Evolutionary conservation across 2,113 vertebrate genomes (phyloP).

Genomic region (Limanda limanda): DNA sequence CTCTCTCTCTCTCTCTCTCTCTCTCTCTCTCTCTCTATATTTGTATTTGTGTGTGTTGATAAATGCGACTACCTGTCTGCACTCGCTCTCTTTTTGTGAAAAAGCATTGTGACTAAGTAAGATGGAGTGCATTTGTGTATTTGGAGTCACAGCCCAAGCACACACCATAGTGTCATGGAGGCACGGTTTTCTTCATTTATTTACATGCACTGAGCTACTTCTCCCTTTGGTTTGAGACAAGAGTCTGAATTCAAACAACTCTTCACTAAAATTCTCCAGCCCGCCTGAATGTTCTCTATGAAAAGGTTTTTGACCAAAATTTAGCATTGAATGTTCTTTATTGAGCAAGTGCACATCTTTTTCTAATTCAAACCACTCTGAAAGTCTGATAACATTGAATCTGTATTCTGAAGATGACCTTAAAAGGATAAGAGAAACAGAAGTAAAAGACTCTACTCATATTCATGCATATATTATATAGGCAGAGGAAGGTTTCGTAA

Average conservation of each 20-base stretch:
- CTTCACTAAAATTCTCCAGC: neutral
- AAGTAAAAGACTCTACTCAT: neutral
- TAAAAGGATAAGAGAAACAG: neutral
- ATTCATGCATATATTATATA: neutral
- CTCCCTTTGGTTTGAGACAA: neutral
- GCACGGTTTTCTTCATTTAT: conserved; percentile 35
- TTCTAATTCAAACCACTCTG: neutral
- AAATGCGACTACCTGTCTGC: conserved; percentile 22
- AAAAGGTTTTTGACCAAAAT: neutral
- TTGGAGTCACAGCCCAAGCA: conserved; percentile 33
- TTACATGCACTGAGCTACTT: conserved; percentile 21
- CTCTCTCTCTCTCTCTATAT: conserved; percentile 3
- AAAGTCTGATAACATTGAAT: conserved; percentile 22
- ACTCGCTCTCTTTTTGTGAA: conserved; percentile 14
- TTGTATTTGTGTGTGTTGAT: conserved; percentile 7
- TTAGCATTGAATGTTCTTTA: no score
- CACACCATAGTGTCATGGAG: neutral
- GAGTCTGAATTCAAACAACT: conserved; percentile 1
- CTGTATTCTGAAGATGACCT: conserved; percentile 25
- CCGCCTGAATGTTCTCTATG: neutral
- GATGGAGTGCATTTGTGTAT: conserved; percentile 42
- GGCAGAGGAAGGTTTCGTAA: neutral
- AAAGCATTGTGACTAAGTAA: conserved; percentile 32
- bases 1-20: conserved; percentile 21
- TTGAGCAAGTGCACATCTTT: neutral